Conservation (phyloP, 2,888 invertebrate genomes). For the Petrolisthes cinctipes region DNA sequence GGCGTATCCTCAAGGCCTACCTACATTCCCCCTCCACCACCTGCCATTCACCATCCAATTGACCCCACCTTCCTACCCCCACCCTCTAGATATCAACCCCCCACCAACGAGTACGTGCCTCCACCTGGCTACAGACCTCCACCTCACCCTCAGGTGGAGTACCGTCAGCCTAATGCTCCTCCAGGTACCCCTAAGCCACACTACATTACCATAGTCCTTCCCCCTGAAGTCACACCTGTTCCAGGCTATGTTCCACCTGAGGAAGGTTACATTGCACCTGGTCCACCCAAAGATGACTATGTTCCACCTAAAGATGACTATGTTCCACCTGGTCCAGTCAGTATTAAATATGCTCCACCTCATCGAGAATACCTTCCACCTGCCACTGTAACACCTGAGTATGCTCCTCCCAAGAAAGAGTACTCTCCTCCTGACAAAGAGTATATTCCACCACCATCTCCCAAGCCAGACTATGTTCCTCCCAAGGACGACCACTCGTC, state of each 20-base stretch:
- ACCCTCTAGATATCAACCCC: not conserved
- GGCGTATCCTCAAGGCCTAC: not conserved
- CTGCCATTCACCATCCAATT: slow-evolving; percentile 38
- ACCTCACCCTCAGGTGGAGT: not conserved
- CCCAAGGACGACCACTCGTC: not conserved
- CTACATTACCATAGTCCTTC: not conserved
- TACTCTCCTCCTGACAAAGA: slow-evolving; percentile 6
- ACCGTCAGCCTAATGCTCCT: slow-evolving; percentile 10
- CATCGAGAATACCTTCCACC: not conserved
- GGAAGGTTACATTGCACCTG: not conserved
- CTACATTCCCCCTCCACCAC: slow-evolving; percentile 45
- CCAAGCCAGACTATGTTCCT: slow-evolving; percentile 30
- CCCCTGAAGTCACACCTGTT: not conserved
- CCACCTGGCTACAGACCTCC: slow-evolving; percentile 8
- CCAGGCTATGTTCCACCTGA: slow-evolving; percentile 12
- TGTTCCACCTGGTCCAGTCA: slow-evolving; percentile 11
- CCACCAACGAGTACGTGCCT: not conserved
- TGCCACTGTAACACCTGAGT: not conserved
- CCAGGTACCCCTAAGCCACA: slow-evolving; percentile 27
- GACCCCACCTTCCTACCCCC: slow-evolving; percentile 40
- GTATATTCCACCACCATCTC: slow-evolving; percentile 11
- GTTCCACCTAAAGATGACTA: slow-evolving; percentile 28
- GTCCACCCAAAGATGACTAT: slow-evolving; percentile 23
- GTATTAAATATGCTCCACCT: not conserved
- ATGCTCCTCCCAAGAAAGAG: not conserved